A percentile compares a stretch with the other conserved stretches of the same genome.
These are phyloP conservation scores for Clarias pachynema DNA, from an alignment of 2,797 vertebrate species.

Conservation along the genomic window DNA sequence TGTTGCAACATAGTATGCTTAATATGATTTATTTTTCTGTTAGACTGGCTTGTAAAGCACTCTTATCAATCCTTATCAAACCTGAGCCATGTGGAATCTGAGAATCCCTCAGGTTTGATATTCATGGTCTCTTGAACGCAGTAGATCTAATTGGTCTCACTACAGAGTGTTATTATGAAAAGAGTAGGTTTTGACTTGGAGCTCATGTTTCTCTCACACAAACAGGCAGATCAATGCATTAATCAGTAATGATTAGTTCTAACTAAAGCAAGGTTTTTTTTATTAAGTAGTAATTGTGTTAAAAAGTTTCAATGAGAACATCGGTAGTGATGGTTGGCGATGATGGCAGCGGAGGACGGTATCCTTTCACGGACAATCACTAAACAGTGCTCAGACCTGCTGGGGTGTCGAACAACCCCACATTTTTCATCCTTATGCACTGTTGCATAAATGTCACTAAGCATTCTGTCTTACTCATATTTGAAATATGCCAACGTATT, in stretches of 20 bases:
- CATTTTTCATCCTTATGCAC: constrained; percentile 59
- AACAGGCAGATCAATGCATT: constrained; percentile 36
- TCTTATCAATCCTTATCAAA: constrained; percentile 11
- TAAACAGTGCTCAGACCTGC: constrained; percentile 59
- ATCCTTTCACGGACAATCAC: constrained; percentile 56
- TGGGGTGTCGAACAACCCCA: constrained; percentile 48
- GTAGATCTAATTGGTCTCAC: constrained; percentile 16
- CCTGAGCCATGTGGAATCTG: neutral
- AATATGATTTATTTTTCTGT: neutral
- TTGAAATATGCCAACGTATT: constrained; percentile 31
- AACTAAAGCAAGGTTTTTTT: constrained; percentile 47
- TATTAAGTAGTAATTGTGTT: constrained; percentile 57
- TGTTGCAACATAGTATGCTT: neutral
- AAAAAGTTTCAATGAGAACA: constrained; percentile 50
- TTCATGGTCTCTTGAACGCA: constrained; percentile 34
- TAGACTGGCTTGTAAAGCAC: neutral
- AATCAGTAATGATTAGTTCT: constrained; percentile 53
- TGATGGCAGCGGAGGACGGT: constrained; percentile 37
- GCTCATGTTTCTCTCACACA: constrained; percentile 48
- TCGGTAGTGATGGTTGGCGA: constrained; percentile 30
- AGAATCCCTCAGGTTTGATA: constrained; percentile 21
- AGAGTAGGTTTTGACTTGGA: constrained; percentile 31
- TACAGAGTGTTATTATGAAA: neutral
- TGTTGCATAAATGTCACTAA: constrained; percentile 48
- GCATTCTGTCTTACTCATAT: constrained; percentile 31